These are phyloP conservation scores for Typhlichthys eigenmanni DNA, from an alignment of 2,797 vertebrate genomes.

Conservation along the genomic window DNA sequence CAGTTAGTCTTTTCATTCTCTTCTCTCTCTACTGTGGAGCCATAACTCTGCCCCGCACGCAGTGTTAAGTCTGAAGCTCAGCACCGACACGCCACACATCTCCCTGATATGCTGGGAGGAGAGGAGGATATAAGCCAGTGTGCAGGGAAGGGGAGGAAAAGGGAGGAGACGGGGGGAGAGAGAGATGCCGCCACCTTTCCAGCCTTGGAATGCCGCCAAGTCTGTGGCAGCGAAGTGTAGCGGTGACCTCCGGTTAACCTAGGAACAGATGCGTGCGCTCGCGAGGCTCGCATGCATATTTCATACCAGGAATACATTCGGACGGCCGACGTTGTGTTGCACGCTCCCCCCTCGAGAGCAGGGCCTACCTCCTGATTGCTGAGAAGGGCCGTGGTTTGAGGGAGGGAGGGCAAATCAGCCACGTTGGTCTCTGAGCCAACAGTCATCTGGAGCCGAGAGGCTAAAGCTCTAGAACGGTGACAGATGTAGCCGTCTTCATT, in stretches of 20 bases:
- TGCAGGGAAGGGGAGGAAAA: conserved; percentile 26
- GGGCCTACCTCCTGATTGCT: conserved; percentile 58
- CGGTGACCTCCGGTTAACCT: conserved; percentile 75
- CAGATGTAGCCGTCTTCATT: not conserved
- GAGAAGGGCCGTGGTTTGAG: conserved; percentile 7
- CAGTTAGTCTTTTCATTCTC: conserved; percentile 50
- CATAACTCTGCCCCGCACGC: conserved; percentile 28
- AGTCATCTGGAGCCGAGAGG: conserved; percentile 45
- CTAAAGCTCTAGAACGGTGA: not conserved
- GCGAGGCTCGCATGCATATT: conserved; percentile 69
- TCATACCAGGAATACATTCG: conserved; percentile 74
- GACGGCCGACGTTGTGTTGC: conserved; percentile 55
- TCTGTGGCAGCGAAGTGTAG: conserved; percentile 68
- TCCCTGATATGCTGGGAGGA: conserved; percentile 36
- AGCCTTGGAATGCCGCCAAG: conserved; percentile 65
- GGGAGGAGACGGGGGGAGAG: conserved; percentile 10
- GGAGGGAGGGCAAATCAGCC: conserved; percentile 5
- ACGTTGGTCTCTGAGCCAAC: conserved; percentile 30
- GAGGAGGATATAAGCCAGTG: conserved; percentile 11
- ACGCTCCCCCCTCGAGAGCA: conserved; percentile 41
- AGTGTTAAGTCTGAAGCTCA: conserved; percentile 52
- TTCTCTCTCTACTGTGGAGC: conserved; percentile 33
- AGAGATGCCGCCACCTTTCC: conserved; percentile 40
- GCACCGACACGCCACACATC: conserved; percentile 54
- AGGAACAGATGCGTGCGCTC: conserved; percentile 35